These are phyloP conservation scores for Karalla daura DNA, from an alignment of 2,797 vertebrate genomes.

Conservation along the genomic window DNA sequence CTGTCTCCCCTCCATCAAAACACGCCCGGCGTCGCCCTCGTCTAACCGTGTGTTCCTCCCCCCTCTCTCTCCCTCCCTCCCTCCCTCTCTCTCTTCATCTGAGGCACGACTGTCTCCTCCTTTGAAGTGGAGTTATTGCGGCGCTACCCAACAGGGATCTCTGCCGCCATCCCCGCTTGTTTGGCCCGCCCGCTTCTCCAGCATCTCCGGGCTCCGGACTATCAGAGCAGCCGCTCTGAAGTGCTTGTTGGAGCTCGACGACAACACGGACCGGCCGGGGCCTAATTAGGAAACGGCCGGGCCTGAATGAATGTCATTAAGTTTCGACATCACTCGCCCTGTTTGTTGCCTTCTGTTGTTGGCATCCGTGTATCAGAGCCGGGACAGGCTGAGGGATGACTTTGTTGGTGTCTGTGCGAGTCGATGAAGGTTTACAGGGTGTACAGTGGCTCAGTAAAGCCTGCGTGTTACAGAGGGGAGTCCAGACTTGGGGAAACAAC, in stretches of 20 bases:
- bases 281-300: constrained; percentile 5
- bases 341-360: background rate
- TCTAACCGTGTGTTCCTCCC: constrained; percentile 48
- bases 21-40: constrained; percentile 36
- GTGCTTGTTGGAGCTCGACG: background rate
- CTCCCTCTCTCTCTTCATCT: constrained; percentile 31
- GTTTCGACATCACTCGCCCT: background rate
- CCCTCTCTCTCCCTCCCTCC: constrained; percentile 19
- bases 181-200: constrained; percentile 23
- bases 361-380: background rate
- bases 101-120: constrained; percentile 20
- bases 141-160: constrained; percentile 33
- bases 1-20: constrained; percentile 13
- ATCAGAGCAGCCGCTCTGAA: constrained; percentile 17
- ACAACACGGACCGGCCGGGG: background rate
- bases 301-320: background rate
- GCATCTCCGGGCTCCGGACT: constrained; percentile 18
- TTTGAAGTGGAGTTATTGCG: constrained; percentile 60
- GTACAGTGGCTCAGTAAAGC: background rate
- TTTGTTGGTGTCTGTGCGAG: background rate
- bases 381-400: background rate
- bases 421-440: background rate
- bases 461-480: too few species aligned
- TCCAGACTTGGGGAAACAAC: too few species aligned
- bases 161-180: constrained; percentile 37